phyloP scores from a whole-genome alignment of 2,888 invertebrate species.

The Macroteleia sp. region DNA sequence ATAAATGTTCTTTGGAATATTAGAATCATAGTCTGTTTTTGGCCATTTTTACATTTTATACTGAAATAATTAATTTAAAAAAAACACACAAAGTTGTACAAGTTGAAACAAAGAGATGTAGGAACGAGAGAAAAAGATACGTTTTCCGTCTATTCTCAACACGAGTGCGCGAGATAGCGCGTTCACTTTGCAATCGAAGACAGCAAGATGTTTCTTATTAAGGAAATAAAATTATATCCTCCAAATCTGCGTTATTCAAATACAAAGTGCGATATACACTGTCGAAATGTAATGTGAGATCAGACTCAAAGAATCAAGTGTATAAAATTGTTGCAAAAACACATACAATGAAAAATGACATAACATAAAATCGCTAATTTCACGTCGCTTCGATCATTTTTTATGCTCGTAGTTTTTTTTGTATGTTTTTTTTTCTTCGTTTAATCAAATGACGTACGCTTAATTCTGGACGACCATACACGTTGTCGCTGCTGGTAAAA shows the following conservation, averaged over 20 bases:
- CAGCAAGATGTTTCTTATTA: conserved; percentile 46
- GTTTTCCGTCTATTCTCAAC: conserved; percentile 24
- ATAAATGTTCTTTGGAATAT: too few species aligned
- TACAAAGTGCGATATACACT: conserved; percentile 71
- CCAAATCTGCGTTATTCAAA: conserved; percentile 72
- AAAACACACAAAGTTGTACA: neutral
- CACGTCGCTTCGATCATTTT: too few species aligned
- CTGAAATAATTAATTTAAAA: too few species aligned
- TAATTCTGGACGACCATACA: conserved; percentile 75
- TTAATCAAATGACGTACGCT: conserved; percentile 72
- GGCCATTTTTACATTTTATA: too few species aligned
- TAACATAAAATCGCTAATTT: conserved; percentile 70
- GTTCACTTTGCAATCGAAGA: conserved; percentile 25
- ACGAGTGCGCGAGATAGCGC: conserved; percentile 21
- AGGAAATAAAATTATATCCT: conserved; percentile 76
- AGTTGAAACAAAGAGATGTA: neutral
- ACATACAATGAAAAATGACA: conserved; percentile 71
- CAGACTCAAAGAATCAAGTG: conserved; percentile 75
- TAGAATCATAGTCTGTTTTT: too few species aligned
- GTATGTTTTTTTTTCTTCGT: neutral
- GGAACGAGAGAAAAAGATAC: neutral
- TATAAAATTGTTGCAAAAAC: conserved; percentile 76
- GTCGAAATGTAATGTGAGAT: conserved; percentile 71
- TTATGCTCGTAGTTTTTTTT: conserved; percentile 59
- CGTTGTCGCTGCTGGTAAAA: conserved; percentile 82